Evolutionary conservation across 2,797 vertebrate genomes (phyloP), one percentile per base, ranked within the genome.

Genomic region (Phaenicophaeus curvirostris): DNA sequence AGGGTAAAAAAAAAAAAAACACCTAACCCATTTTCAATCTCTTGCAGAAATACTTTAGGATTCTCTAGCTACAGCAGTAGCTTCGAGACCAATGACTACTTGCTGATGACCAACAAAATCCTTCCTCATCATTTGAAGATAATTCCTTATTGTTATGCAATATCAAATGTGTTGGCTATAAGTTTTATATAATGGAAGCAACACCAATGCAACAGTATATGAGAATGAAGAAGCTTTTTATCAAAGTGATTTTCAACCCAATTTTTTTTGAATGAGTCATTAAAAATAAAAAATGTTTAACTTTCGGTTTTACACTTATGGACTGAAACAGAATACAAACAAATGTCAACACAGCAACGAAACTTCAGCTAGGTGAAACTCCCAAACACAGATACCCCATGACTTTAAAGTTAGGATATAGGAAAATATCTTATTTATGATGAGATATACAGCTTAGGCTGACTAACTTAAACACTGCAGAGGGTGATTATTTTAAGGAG

Each of bases 161-260:
- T 48, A 82, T 15, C 4, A 89, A 65, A 28, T 15, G 23, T 24
- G 13, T 18, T 72, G 25, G 31, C 6, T 9, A 1, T 5, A 58
- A 58, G 18, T 41, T 89, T 67, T 17, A 67, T n/a, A 41, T 8
- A 85, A 74, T 14, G 33, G 27, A 77, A 94, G 68, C 33, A 87
- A 85, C 50, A 93, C 33, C 27, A 58, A 88, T 24, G 58, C 25
- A 66, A 86, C 42, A 87, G 72, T 28, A 76, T 13, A 78, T 24
- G 44, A 18, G 28, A 89, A 90, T 83, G 65, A 92, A 81, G 16
- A 87, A 14, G 27, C 33, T 42, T 37, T 50, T 73, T 53, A 76
- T 83, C 91, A 85, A 85, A 90, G 66, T 78, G 46, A 93, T 86
- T 77, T 81, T 80, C n/a, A 90, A 24, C 9, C 19, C 77, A 15